Evolutionary conservation across 2,888 invertebrate genomes (phyloP).

Genomic region (Dione juno): DNA sequence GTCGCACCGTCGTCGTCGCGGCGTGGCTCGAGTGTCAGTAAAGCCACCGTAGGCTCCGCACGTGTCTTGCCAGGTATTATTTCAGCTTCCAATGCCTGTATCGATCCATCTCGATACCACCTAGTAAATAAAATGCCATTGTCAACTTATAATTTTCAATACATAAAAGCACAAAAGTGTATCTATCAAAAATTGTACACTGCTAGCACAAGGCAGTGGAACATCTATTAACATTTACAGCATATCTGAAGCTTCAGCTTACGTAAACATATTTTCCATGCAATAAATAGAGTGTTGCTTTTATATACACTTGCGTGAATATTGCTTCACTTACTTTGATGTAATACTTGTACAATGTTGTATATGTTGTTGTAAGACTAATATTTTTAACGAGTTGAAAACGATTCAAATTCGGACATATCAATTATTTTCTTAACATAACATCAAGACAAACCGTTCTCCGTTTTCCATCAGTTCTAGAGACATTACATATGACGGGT

Average conservation of each 20-base stretch:
- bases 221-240: background rate
- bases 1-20: slow-evolving; percentile 93
- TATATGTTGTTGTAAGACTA: too few species aligned
- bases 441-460: too few species aligned
- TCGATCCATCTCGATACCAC: slow-evolving; percentile 92
- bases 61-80: slow-evolving; percentile 88
- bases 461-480: too few species aligned
- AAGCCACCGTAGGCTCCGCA: slow-evolving; percentile 89
- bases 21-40: slow-evolving; percentile 89
- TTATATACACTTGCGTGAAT: slow-evolving; percentile 7
- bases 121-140: slow-evolving; percentile 60
- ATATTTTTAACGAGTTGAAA: too few species aligned
- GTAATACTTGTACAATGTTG: too few species aligned
- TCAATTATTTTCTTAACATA: too few species aligned
- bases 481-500: too few species aligned
- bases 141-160: too few species aligned
- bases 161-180: background rate
- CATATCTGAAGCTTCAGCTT: background rate
- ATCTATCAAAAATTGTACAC: too few species aligned
- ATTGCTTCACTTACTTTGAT: slow-evolving; percentile 5
- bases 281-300: slow-evolving; percentile 1
- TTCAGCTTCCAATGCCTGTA: slow-evolving; percentile 88
- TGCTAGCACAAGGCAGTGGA: background rate
- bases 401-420: too few species aligned
- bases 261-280: slow-evolving; percentile 10